Evolutionary conservation across 2,797 vertebrate genomes (phyloP).

Genomic region (Sebastes paucispinis): DNA sequence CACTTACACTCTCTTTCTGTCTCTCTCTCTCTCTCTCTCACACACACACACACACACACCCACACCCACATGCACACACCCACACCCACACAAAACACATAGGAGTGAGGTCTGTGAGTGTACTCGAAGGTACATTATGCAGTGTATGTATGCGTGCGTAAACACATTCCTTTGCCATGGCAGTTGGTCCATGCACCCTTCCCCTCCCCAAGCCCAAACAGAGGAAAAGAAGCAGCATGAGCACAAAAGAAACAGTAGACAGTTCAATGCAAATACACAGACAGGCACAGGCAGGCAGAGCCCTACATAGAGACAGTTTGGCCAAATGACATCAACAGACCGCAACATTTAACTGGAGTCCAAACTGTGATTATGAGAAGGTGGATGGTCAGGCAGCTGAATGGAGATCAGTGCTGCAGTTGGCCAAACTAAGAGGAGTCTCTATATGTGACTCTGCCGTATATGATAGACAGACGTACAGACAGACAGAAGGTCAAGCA

Average conservation of each 20-base stretch:
- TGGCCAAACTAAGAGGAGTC: slow-evolving; percentile 58
- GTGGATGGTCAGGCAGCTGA: slow-evolving; percentile 58
- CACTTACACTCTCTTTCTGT: slow-evolving; percentile 16
- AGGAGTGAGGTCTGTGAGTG: slow-evolving; percentile 47
- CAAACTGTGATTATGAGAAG: slow-evolving; percentile 52
- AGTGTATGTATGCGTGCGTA: slow-evolving; percentile 61
- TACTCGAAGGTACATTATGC: slow-evolving; percentile 54
- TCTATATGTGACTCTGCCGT: slow-evolving; percentile 74
- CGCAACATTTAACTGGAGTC: slow-evolving; percentile 46
- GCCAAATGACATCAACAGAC: slow-evolving; percentile 19
- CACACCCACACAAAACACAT: slow-evolving; percentile 12
- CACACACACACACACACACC: slow-evolving; percentile 25
- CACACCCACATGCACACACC: not conserved
- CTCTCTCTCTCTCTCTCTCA: not conserved
- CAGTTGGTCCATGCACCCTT: slow-evolving; percentile 73
- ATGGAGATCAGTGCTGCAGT: slow-evolving; percentile 58
- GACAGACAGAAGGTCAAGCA: slow-evolving; percentile 79
- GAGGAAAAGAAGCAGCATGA: slow-evolving; percentile 83
- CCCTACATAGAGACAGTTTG: slow-evolving; percentile 72
- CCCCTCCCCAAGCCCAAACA: slow-evolving; percentile 68
- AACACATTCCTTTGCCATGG: slow-evolving; percentile 79
- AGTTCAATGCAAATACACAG: slow-evolving; percentile 58
- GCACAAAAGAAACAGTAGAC: slow-evolving; percentile 71
- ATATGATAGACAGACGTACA: slow-evolving; percentile 52
- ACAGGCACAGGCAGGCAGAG: slow-evolving; percentile 66